Evolutionary conservation across 2,797 vertebrate genomes (phyloP).

Genomic region (Mycteria americana): DNA sequence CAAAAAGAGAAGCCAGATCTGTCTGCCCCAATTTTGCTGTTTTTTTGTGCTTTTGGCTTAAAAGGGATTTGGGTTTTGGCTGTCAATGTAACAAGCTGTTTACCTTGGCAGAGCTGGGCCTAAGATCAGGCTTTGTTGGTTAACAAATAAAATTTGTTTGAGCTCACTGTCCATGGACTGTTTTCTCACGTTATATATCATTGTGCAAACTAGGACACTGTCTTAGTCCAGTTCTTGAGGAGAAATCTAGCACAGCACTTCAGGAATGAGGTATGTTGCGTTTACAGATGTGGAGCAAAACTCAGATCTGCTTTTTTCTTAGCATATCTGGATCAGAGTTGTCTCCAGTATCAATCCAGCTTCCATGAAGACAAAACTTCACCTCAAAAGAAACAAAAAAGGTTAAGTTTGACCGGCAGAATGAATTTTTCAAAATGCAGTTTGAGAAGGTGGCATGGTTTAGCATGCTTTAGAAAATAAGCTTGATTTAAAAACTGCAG

Average conservation of each 20-base stretch:
- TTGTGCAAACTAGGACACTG: background rate
- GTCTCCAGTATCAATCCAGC: background rate
- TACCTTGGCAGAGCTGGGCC: conserved; percentile 37
- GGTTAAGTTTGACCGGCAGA: background rate
- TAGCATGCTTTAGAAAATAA: background rate
- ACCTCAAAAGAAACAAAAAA: background rate
- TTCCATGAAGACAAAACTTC: background rate
- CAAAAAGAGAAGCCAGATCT: background rate
- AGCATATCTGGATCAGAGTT: background rate
- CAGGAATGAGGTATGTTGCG: background rate
- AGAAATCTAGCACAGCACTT: background rate
- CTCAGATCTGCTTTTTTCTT: background rate
- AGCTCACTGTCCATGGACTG: background rate
- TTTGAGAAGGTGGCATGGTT: background rate
- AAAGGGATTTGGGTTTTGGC: conserved; percentile 9
- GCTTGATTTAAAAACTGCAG: background rate
- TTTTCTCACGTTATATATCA: background rate
- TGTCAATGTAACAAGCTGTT: conserved; percentile 41
- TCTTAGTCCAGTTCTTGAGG: background rate
- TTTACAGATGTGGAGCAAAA: background rate
- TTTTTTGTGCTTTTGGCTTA: conserved; percentile 22
- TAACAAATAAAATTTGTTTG: background rate
- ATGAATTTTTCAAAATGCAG: background rate
- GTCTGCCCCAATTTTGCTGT: background rate
- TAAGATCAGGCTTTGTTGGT: background rate